Base-by-base conservation (phyloP, 2,797 vertebrate genomes). In the Gambusia yucatana region DNA sequence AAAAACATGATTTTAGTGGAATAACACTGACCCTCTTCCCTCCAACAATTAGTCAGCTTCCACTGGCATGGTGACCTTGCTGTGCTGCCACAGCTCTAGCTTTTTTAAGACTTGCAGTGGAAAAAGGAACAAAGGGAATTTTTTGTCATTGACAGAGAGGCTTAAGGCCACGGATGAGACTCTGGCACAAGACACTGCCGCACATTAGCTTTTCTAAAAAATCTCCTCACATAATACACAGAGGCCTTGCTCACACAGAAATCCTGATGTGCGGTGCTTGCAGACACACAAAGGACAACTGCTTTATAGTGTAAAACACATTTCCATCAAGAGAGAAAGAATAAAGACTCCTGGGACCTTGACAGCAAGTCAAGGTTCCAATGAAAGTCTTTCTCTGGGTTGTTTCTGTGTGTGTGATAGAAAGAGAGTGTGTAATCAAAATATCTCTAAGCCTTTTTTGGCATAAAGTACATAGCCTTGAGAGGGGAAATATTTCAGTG, bases 21-120 rank as follows among this genome's bases (percentile, higher is more conserved):
- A 79, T 57, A 70, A 74, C 8, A 72, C 72, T 73, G 55, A 44
- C 2, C 84, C 63, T 25, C 41, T 2, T 83, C 59, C 41, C 57
- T 30, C 6, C 67, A 16, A 39, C 73, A 80, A 75, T n/a, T 55
- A 85, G n/a, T 48, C 50, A 44, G 59, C 77, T 70, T 41, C 67
- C 83, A 83, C 84, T 85, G 86, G 77, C 80, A 43, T 0, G 1
- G 41, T 80, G 80, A 91, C 85, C 87, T 89, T 86, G 82, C 3
- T 71, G 55, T 73, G 7, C 69, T 75, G 48, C 57, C 28, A 30
- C 72, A 70, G 52, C 72, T 82, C 41, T 43, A 22, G 73, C 77
- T 67, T 72, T 76, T 63, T 50, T 28, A 16, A 75, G 44, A 57
- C 28, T 71, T 41, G 61, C 47, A 75, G 3, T 48, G 69, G 44